A percentile compares a stretch with the other conserved stretches of the same genome.
Conservation (phyloP, 2,113 vertebrate species). For the Oncorhynchus masou region DNA sequence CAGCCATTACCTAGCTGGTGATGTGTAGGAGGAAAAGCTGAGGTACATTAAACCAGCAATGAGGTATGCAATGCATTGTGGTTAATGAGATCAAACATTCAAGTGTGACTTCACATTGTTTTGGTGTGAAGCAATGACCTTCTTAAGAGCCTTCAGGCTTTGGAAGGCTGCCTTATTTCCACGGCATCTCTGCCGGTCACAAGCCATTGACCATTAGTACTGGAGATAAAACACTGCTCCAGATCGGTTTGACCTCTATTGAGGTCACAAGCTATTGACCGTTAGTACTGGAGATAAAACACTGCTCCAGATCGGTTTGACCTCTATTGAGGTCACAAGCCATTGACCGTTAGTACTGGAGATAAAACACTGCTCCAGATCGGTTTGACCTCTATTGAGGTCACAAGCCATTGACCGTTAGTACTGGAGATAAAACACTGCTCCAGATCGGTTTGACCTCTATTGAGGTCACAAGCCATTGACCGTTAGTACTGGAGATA, state of each 20-base stretch:
- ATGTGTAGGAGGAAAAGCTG: conserved; percentile 43
- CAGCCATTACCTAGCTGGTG: conserved; percentile 49
- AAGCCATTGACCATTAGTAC: conserved; percentile 4
- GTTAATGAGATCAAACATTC: conserved; percentile 43
- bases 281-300: neutral
- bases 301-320: neutral
- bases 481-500: no score
- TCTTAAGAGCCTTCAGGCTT: conserved; percentile 11
- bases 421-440: no score
- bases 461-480: no score
- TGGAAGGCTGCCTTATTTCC: conserved; percentile 25
- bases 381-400: no score
- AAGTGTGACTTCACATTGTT: conserved; percentile 29
- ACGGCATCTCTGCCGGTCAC: conserved; percentile 20
- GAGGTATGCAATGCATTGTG: conserved; percentile 41
- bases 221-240: neutral
- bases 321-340: neutral
- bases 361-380: no score
- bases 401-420: no score
- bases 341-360: no score
- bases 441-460: no score
- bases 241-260: neutral
- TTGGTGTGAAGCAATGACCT: conserved; percentile 18
- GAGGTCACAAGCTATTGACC: neutral
- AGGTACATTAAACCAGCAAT: conserved; percentile 59